Evolutionary conservation across 2,797 vertebrate genomes (phyloP).

Genomic region (Xenentodon cancila): DNA sequence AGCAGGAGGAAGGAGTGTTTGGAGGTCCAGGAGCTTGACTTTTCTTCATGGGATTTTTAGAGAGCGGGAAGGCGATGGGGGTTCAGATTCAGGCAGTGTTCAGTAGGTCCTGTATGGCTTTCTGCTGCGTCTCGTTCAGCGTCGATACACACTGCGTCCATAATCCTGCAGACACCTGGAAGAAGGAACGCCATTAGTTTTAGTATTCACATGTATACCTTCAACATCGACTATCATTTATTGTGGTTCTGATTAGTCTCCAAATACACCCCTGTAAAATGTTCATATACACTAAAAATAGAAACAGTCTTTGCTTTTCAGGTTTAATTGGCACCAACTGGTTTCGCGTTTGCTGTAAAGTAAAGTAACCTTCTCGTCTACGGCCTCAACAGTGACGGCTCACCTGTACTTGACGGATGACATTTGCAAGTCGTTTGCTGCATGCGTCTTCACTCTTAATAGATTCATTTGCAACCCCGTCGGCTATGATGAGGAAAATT

Average conservation of each 20-base stretch:
- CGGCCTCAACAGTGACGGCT: background rate
- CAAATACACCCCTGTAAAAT: too few species aligned
- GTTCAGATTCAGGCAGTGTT: conserved; percentile 87
- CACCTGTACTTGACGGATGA: conserved; percentile 98
- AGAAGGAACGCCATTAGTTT: background rate
- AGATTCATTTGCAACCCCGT: conserved; percentile 94
- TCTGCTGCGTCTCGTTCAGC: conserved; percentile 94
- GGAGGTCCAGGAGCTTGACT: conserved; percentile 63
- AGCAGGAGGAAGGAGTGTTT: conserved; percentile 60
- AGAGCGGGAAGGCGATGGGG: conserved; percentile 32
- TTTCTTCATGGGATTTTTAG: conserved; percentile 63
- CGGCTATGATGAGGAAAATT: conserved; percentile 96
- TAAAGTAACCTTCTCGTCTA: too few species aligned
- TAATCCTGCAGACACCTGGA: conserved; percentile 91
- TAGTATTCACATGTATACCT: background rate
- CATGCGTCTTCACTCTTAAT: conserved; percentile 94
- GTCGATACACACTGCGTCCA: conserved; percentile 96
- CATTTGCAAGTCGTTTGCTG: conserved; percentile 94
- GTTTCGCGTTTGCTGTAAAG: too few species aligned
- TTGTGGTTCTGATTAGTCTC: too few species aligned
- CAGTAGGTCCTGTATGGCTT: conserved; percentile 96
- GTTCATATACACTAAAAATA: too few species aligned
- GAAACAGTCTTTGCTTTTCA: too few species aligned
- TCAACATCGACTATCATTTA: background rate
- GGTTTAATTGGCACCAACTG: too few species aligned